Percentiles rank a stretch among this genome's conserved stretches.
Conservation (phyloP, 2,113 vertebrate genomes). For the Amphiprion percula region DNA sequence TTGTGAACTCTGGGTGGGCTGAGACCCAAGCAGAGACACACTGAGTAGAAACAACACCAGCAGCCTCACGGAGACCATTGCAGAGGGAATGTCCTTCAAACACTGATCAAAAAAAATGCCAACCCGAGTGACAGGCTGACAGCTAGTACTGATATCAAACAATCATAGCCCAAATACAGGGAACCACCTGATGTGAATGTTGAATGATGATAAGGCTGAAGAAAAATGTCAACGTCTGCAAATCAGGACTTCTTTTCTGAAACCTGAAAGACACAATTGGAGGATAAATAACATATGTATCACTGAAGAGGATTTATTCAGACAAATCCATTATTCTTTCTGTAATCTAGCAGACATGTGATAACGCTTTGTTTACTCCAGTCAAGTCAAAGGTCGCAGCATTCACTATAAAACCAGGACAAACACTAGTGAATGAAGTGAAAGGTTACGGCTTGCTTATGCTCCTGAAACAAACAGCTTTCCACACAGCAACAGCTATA, state of each 20-base stretch:
- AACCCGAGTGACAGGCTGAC: conserved; percentile 13
- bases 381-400: background rate
- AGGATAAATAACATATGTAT: background rate
- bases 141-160: conserved; percentile 16
- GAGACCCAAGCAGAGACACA: conserved; percentile 47
- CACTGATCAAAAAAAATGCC: conserved; percentile 8
- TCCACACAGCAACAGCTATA: background rate
- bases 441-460: background rate
- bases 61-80: conserved; percentile 62
- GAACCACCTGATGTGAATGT: background rate
- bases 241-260: conserved; percentile 23
- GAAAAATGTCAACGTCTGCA: background rate
- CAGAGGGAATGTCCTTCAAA: conserved; percentile 46
- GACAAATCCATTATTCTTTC: background rate
- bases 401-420: background rate
- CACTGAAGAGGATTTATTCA: background rate
- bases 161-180: conserved; percentile 31
- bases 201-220: background rate
- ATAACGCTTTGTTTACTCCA: too few relatives aligned
- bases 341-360: background rate
- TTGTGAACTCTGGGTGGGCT: conserved; percentile 42
- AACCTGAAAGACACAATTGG: conserved; percentile 60
- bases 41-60: conserved; percentile 67
- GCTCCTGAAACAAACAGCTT: background rate
- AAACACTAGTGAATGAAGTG: background rate